Percentiles rank a stretch among this genome's conserved stretches.
Conservation (phyloP, 1,140 invertebrate species). For the Andrena cerasifolii region DNA sequence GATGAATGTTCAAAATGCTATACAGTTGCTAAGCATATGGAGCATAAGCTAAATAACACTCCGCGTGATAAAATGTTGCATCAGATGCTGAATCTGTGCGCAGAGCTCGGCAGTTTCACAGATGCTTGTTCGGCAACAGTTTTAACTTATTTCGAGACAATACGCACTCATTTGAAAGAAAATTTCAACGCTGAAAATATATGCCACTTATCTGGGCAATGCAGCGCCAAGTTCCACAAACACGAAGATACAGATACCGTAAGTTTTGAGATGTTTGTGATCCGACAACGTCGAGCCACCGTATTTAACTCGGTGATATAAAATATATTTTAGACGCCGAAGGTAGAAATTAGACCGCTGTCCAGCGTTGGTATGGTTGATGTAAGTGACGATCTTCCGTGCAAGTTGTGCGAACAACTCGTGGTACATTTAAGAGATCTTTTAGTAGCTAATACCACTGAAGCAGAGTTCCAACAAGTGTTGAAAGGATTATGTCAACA, state of each 20-base stretch:
- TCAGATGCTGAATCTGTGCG: constrained; percentile 82
- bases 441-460: constrained; percentile 92
- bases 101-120: constrained; percentile 86
- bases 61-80: constrained; percentile 69
- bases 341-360: constrained; percentile 83
- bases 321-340: constrained; percentile 60
- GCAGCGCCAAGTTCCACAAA: constrained; percentile 85
- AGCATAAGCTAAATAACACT: constrained; percentile 72
- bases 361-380: constrained; percentile 83
- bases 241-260: constrained; percentile 84
- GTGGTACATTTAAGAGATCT: constrained; percentile 90
- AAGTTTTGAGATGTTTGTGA: constrained; percentile 22
- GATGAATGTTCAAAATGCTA: constrained; percentile 78
- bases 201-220: constrained; percentile 90
- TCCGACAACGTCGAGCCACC: too few species aligned
- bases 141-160: constrained; percentile 87
- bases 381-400: constrained; percentile 88
- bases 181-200: constrained; percentile 86
- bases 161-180: constrained; percentile 85
- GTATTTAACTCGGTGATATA: too few species aligned
- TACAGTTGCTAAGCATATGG: constrained; percentile 77
- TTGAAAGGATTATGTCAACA: constrained; percentile 91
- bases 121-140: constrained; percentile 90
- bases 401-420: constrained; percentile 92
- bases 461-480: constrained; percentile 90